Percentiles rank a stretch among this genome's conserved stretches.
These are phyloP conservation scores for Ascidia mentula DNA, from an alignment of 23 tunicate genomes.

Conservation along the genomic window DNA sequence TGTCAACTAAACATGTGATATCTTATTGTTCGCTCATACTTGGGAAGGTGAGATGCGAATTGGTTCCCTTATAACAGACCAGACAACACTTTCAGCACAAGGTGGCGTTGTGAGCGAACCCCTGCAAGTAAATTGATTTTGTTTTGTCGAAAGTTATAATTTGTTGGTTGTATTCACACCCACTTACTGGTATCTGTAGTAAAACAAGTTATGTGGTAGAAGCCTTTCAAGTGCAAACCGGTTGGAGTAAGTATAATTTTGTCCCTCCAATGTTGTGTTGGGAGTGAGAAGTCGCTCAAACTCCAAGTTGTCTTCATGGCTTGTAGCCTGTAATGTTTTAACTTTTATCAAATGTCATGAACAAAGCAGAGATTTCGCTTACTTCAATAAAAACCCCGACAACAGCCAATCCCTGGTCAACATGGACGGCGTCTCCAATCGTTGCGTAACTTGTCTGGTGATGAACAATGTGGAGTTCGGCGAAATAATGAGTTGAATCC, in stretches of 20 bases:
- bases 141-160: too few species aligned
- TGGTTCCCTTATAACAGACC: slow-evolving; percentile 71
- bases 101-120: slow-evolving; percentile 78
- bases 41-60: slow-evolving; percentile 51
- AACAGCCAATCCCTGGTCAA: slow-evolving; percentile 42
- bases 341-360: too few species aligned
- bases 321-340: neutral
- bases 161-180: too few species aligned
- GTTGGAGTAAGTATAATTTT: neutral
- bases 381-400: slow-evolving; percentile 42
- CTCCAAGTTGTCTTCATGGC: neutral
- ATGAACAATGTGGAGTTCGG: slow-evolving; percentile 48
- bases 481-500: slow-evolving; percentile 38
- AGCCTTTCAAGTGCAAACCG: slow-evolving; percentile 9
- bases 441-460: slow-evolving; percentile 23
- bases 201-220: slow-evolving; percentile 19
- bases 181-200: slow-evolving; percentile 23
- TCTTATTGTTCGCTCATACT: too few species aligned
- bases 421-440: slow-evolving; percentile 10
- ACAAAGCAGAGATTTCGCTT: too few species aligned
- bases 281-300: neutral
- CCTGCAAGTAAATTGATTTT: slow-evolving; percentile 9
- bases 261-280: neutral
- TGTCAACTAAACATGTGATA: too few species aligned
- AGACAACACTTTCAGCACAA: slow-evolving; percentile 58